phyloP scores from a whole-genome alignment of 1,140 invertebrate species.

The Coenobita brevimanus region DNA sequence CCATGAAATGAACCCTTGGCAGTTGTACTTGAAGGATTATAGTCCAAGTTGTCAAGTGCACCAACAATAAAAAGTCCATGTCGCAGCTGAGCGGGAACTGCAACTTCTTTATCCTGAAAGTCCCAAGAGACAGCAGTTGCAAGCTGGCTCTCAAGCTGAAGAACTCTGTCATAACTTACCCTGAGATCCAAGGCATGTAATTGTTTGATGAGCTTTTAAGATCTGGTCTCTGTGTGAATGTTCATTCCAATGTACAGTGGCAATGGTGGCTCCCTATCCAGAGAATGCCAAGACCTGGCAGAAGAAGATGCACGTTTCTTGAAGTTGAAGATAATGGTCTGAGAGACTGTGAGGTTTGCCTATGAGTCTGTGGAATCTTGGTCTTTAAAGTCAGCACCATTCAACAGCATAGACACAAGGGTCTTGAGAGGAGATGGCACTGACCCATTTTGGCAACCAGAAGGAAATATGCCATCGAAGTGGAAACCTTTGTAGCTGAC shows the following conservation, averaged over 20 bases:
- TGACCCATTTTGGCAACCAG: too few relatives aligned
- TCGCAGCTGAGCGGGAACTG: background rate
- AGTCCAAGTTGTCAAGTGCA: constrained; percentile 29
- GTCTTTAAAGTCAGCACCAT: too few relatives aligned
- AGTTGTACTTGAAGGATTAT: constrained; percentile 32
- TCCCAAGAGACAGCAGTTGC: background rate
- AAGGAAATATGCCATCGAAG: too few relatives aligned
- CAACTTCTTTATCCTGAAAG: background rate
- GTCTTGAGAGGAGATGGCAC: too few relatives aligned
- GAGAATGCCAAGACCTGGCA: constrained; percentile 3
- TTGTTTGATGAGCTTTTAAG: background rate
- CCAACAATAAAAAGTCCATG: background rate
- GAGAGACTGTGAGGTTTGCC: too few relatives aligned
- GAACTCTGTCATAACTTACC: background rate
- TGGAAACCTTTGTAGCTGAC: too few relatives aligned
- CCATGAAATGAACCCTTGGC: constrained; percentile 33
- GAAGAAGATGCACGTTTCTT: too few relatives aligned
- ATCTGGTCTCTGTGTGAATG: background rate
- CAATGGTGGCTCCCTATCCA: background rate
- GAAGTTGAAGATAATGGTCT: too few relatives aligned
- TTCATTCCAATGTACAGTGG: background rate
- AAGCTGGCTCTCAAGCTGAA: constrained; percentile 32
- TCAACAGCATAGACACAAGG: too few relatives aligned
- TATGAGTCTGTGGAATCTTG: too few relatives aligned
- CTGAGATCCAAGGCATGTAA: background rate